Conservation (phyloP, 2,113 vertebrate species). For the Pelodiscus sinensis region DNA sequence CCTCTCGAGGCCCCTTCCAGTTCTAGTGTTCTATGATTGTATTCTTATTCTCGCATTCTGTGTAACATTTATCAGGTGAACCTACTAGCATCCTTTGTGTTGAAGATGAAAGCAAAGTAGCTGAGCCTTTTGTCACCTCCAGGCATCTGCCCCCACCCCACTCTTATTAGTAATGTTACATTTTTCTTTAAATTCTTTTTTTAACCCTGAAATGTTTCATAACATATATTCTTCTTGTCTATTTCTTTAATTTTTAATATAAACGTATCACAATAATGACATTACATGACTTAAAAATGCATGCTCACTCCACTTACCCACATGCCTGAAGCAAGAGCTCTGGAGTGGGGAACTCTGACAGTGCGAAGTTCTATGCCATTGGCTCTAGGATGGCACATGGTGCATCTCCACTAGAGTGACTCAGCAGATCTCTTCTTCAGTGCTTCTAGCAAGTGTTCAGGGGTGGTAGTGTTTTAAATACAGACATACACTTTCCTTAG, state of each 20-base stretch:
- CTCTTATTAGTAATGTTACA: neutral
- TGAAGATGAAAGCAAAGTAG: neutral
- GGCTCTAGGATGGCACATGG: neutral
- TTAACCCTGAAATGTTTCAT: neutral
- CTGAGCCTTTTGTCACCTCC: neutral
- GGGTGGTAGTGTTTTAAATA: neutral
- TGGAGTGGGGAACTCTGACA: neutral
- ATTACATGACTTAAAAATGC: neutral
- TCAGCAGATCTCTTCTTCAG: neutral
- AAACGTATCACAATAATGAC: neutral
- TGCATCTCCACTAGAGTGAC: neutral
- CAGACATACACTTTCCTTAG: fast-evolving
- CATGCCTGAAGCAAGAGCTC: neutral
- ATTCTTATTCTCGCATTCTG: neutral
- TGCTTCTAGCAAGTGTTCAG: neutral
- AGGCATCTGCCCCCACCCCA: neutral
- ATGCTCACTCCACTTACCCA: neutral
- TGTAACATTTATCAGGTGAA: neutral
- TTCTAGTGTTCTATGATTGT: neutral
- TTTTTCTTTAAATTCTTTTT: neutral
- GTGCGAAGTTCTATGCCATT: neutral
- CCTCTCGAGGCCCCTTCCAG: too few species aligned
- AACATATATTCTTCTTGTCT: neutral
- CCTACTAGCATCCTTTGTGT: neutral
- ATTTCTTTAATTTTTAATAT: neutral